Evolutionary conservation across 2,113 vertebrate genomes (phyloP).

Genomic region (Mungos mungo): DNA sequence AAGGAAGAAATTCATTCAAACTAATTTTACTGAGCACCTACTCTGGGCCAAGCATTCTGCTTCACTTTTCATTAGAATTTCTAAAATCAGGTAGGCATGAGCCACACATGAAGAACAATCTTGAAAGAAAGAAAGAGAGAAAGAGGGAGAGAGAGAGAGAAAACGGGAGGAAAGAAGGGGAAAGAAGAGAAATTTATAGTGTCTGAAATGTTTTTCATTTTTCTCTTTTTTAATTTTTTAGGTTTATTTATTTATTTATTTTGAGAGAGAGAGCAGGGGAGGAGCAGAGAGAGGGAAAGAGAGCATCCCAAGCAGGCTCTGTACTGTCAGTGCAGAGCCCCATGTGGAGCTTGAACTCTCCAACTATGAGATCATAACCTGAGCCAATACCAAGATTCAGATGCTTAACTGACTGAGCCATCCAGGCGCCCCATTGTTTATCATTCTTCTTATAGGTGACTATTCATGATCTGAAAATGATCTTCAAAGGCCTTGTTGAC

Average conservation of each 20-base stretch:
- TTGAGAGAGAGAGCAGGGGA: too few relatives aligned
- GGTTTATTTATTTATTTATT: too few relatives aligned
- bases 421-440: background rate
- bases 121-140: background rate
- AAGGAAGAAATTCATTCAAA: background rate
- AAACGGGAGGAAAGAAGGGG: background rate
- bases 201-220: background rate
- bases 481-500: background rate
- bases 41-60: background rate
- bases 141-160: background rate
- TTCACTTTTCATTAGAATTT: background rate
- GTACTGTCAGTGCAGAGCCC: too few relatives aligned
- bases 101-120: background rate
- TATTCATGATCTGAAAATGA: slow-evolving; percentile 3
- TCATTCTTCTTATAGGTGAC: background rate
- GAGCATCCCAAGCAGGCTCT: too few relatives aligned
- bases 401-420: too few relatives aligned
- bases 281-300: too few relatives aligned
- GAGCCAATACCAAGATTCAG: too few relatives aligned
- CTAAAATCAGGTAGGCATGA: background rate
- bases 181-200: background rate
- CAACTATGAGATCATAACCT: too few relatives aligned
- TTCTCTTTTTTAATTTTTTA: background rate
- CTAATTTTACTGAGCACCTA: background rate
- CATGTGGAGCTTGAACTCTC: too few relatives aligned